Evolutionary conservation across 2,797 vertebrate genomes (phyloP).

Genomic region (Myotis findleyi): DNA sequence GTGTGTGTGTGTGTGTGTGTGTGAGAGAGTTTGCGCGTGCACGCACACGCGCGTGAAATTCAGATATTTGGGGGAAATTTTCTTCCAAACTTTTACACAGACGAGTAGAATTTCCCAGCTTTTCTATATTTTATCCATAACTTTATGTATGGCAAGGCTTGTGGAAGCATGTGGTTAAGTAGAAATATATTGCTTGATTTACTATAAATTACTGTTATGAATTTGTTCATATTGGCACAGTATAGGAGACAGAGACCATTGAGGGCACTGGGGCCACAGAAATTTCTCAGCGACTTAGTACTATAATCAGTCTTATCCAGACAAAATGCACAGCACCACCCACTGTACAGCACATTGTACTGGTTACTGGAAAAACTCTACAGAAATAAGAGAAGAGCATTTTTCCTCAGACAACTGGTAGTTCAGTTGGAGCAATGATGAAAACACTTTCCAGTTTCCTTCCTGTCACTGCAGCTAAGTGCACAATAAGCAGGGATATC

Average conservation of each 20-base stretch:
- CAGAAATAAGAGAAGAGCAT: background rate
- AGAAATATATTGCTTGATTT: background rate
- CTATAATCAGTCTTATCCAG: background rate
- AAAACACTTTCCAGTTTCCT: background rate
- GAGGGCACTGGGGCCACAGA: background rate
- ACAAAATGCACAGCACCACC: background rate
- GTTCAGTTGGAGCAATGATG: background rate
- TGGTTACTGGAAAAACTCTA: background rate
- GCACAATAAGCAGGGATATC: background rate
- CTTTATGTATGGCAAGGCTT: background rate
- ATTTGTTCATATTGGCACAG: background rate
- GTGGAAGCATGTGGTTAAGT: background rate
- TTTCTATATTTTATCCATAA: background rate
- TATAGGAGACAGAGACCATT: background rate
- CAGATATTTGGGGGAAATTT: background rate
- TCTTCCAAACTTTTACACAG: background rate
- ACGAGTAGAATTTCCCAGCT: background rate
- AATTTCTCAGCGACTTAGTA: background rate
- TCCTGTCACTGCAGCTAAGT: background rate
- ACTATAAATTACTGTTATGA: background rate
- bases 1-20: background rate
- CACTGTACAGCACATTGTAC: background rate
- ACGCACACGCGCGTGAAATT: background rate
- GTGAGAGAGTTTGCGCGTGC: too few relatives aligned
- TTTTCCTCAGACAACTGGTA: background rate